Evolutionary conservation across 2,888 invertebrate genomes (phyloP).

Genomic region (Molanna angustata): DNA sequence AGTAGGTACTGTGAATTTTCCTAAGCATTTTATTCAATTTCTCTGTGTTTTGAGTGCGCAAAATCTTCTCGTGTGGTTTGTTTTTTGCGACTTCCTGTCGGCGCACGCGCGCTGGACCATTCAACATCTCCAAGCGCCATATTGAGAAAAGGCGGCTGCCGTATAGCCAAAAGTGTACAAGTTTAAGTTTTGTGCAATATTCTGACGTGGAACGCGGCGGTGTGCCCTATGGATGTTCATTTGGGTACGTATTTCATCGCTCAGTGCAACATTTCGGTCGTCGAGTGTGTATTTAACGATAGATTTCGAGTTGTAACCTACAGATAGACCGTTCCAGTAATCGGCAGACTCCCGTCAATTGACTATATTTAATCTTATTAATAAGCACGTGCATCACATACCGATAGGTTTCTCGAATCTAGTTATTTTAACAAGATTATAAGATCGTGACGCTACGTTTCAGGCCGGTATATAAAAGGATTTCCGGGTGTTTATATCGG

Average conservation of each 20-base stretch:
- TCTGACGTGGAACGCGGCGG: constrained; percentile 56
- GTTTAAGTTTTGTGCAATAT: constrained; percentile 56
- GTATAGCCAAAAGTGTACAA: constrained; percentile 57
- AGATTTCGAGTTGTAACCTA: constrained; percentile 56
- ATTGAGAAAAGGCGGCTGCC: constrained; percentile 72
- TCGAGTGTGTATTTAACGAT: constrained; percentile 31
- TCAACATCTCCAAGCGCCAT: constrained; percentile 66
- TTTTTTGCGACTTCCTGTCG: constrained; percentile 38
- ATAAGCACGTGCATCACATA: constrained; percentile 62
- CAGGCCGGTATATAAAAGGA: constrained; percentile 59
- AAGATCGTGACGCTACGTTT: constrained; percentile 58
- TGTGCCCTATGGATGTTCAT: constrained; percentile 59
- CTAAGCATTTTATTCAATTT: too few relatives aligned
- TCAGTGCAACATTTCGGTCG: constrained; percentile 20
- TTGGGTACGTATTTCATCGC: constrained; percentile 53
- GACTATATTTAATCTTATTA: constrained; percentile 63
- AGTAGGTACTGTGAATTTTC: too few relatives aligned
- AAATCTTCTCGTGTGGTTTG: constrained; percentile 35
- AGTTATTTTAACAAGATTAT: constrained; percentile 76
- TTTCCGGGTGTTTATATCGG: constrained; percentile 60
- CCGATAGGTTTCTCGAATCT: constrained; percentile 74
- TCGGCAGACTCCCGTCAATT: constrained; percentile 60
- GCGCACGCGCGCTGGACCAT: constrained; percentile 39
- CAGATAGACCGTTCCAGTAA: constrained; percentile 63
- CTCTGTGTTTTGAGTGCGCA: constrained; percentile 21